Percentiles rank a stretch among this genome's conserved stretches.
Evolutionary conservation across 37 sponge, comb jelly and placozoan genomes (phyloP).

Genomic region (Mnemiopsis leidyi): DNA sequence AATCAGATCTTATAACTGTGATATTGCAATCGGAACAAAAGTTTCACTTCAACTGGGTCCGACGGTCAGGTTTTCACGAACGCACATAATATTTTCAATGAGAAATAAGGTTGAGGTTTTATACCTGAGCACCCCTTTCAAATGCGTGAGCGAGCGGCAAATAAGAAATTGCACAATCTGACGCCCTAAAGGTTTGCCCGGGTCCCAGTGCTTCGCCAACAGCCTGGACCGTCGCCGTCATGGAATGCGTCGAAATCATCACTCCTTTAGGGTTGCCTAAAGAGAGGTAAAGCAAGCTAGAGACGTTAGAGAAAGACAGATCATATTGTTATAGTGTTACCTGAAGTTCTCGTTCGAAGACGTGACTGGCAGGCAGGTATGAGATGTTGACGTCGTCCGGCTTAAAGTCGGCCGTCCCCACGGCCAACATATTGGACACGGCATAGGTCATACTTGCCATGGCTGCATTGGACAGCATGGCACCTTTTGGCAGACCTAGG

Average conservation of each 20-base stretch:
- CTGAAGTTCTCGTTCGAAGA: conserved; percentile 63
- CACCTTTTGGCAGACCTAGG: conserved; percentile 74
- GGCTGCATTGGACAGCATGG: conserved; percentile 56
- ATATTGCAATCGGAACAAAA: too few relatives aligned
- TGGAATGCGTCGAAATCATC: neutral
- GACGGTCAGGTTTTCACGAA: too few relatives aligned
- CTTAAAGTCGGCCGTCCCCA: neutral
- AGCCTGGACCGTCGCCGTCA: conserved; percentile 10
- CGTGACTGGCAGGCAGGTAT: conserved; percentile 61
- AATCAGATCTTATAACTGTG: too few relatives aligned
- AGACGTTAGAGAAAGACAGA: neutral
- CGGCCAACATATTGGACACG: neutral
- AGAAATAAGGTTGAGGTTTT: too few relatives aligned
- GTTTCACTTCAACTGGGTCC: too few relatives aligned
- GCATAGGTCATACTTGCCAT: conserved; percentile 26
- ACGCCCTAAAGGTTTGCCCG: neutral
- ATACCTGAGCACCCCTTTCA: conserved; percentile 74
- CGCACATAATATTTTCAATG: too few relatives aligned
- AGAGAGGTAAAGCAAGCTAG: neutral
- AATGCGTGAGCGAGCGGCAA: conserved; percentile 94
- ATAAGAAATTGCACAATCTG: conserved; percentile 72
- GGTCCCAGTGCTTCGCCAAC: neutral
- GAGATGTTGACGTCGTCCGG: conserved; percentile 65
- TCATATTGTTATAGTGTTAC: neutral
- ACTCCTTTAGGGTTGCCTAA: conserved; percentile 39